Conservation (phyloP, 2,888 invertebrate species). For the Netelia virgata region DNA sequence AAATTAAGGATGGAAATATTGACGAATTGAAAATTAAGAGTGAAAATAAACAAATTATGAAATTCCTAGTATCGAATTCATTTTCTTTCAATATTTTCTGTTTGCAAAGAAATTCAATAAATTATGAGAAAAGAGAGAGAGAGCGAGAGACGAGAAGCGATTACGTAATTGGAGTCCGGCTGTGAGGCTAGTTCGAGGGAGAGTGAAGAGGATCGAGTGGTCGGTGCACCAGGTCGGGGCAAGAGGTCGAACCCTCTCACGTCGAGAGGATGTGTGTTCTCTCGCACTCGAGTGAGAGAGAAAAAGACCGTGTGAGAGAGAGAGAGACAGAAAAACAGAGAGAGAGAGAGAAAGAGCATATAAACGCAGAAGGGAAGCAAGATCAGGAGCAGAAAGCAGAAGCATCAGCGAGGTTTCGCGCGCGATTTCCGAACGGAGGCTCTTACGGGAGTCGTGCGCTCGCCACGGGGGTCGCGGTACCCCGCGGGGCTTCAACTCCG, state of each 20-base stretch:
- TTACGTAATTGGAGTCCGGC: conserved; percentile 63
- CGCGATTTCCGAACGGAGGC: conserved; percentile 82
- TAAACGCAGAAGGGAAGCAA: conserved; percentile 80
- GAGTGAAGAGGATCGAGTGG: conserved; percentile 64
- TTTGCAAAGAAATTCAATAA: not conserved
- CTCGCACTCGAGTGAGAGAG: conserved; percentile 16
- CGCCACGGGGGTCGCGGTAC: conserved; percentile 83
- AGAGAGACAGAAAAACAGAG: conserved; percentile 6
- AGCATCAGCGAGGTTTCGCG: conserved; percentile 14
- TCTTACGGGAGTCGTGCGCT: conserved; percentile 83
- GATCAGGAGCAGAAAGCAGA: conserved; percentile 70
- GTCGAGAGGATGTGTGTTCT: conserved; percentile 42
- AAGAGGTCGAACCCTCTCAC: conserved; percentile 59
- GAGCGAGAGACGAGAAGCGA: conserved; percentile 48
- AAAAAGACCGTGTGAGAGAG: conserved; percentile 1
- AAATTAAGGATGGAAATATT: not conserved
- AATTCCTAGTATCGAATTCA: conserved; percentile 4
- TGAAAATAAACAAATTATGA: not conserved
- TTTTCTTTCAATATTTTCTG: not conserved
- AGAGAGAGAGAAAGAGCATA: conserved; percentile 71
- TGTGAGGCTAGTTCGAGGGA: conserved; percentile 46
- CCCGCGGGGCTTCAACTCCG: conserved; percentile 73
- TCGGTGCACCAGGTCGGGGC: conserved; percentile 59
- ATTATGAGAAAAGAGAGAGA: not conserved
- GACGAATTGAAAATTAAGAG: not conserved